phyloP scores from a whole-genome alignment of 2,888 invertebrate genomes.

The Tenthredo scrophulariae region DNA sequence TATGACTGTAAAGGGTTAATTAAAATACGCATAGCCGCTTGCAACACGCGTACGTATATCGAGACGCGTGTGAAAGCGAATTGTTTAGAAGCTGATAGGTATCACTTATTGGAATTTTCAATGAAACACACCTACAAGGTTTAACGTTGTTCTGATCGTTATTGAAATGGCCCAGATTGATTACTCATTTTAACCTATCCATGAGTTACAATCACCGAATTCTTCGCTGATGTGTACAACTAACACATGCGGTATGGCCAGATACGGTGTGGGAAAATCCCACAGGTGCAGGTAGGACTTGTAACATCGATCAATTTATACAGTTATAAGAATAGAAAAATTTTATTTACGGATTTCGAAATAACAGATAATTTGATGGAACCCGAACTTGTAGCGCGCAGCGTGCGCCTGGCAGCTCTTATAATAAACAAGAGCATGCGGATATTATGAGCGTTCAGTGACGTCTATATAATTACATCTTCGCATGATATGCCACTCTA shows the following conservation, averaged over 20 bases:
- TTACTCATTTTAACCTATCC: neutral
- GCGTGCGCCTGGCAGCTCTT: neutral
- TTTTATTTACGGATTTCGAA: neutral
- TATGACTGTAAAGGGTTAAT: too few species aligned
- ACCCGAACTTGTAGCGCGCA: neutral
- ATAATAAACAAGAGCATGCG: neutral
- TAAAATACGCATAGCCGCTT: neutral
- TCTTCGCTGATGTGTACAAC: neutral
- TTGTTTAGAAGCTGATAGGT: neutral
- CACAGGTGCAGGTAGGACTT: neutral
- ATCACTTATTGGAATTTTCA: neutral
- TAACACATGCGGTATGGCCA: neutral
- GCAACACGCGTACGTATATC: neutral
- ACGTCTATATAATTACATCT: neutral
- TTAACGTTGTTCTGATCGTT: neutral
- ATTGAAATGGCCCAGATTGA: neutral
- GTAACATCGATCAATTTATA: neutral
- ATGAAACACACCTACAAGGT: neutral
- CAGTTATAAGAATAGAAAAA: neutral
- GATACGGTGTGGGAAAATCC: neutral
- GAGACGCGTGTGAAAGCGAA: neutral
- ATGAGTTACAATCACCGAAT: neutral
- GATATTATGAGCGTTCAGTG: neutral
- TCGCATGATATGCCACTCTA: neutral
- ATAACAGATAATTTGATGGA: neutral